phyloP scores from a whole-genome alignment of 2,113 vertebrate genomes.

The Bufo bufo region DNA sequence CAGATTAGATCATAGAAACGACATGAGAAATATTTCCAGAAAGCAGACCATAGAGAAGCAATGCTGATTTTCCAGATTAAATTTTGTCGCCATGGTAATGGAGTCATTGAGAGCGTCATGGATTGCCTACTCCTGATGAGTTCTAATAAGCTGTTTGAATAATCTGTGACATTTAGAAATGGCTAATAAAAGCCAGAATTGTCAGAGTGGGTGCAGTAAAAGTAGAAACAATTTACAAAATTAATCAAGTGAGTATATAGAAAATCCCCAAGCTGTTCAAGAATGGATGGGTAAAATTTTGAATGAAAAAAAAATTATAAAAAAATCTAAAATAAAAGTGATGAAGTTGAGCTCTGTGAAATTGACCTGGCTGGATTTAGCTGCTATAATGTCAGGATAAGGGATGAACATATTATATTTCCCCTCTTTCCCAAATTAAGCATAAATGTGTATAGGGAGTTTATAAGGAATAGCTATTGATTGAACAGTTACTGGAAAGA shows the following conservation, averaged over 20 bases:
- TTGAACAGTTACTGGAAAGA: no score
- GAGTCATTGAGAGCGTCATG: conserved; percentile 42
- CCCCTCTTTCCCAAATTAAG: no score
- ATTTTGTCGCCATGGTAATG: conserved; percentile 54
- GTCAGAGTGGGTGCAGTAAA: conserved; percentile 50
- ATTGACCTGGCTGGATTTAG: neutral
- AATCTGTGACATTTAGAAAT: conserved; percentile 57
- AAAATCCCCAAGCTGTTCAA: conserved; percentile 32
- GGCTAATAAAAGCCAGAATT: conserved; percentile 48
- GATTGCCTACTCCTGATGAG: conserved; percentile 47
- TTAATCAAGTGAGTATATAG: conserved; percentile 52
- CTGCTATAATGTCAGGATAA: neutral
- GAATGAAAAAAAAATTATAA: neutral
- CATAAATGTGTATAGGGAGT: no score
- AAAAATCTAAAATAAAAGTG: neutral
- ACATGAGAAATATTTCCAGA: conserved; percentile 21
- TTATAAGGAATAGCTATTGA: no score
- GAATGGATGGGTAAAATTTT: conserved; percentile 9
- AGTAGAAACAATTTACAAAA: conserved; percentile 54
- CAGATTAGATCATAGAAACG: conserved; percentile 9
- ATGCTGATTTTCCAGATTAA: conserved; percentile 51
- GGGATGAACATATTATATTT: neutral
- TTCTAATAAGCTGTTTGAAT: conserved; percentile 48
- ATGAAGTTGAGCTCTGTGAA: neutral
- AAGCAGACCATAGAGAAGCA: neutral